Evolutionary conservation across 2,797 vertebrate genomes (phyloP), one percentile per base, ranked within the genome.

Genomic region (Ictinia mississippiensis): DNA sequence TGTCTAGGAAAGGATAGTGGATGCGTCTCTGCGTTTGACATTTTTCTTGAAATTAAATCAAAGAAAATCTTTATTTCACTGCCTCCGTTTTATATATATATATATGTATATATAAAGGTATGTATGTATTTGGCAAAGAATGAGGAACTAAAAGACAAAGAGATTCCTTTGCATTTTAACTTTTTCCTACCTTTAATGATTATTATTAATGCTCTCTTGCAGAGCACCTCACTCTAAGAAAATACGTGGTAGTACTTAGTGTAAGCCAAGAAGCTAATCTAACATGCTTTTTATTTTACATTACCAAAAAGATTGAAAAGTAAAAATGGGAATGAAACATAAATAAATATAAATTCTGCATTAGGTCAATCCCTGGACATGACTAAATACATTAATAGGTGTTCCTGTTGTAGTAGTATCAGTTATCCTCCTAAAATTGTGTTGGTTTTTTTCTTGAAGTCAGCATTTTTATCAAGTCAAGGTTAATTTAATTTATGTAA

Each of bases 31-130:
- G 55, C 5, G 1, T 93, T 89, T 93, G 95, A 93, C 68, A 59
- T 73, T 93, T 94, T 91, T 65, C 72, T 96, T 96, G 82, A 95
- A 95, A 81, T 73, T 35, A 93, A 94, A 96, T 96, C 61, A 93
- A 92, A 96, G 93, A 53, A 87, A 80, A 75, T 55, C n/a, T 83
- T 91, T 92, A 29, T 93, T 95, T 95, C 42, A 22, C 56, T 82
- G 37, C 44, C 28, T 82, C 38, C 11, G 7, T 29, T 61, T 75
- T 84, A n/a, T 47, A 37, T 71, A 33, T 29, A n/a, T 42, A 19
- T 49, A 29, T 42, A 35, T 25, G 70, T 40, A 40, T 26, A 72
- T 10, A 84, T 17, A 75, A 31, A 87, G 16, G 14, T 82, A 38
- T 66, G 22, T 62, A 62, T 29, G 25, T n/a, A 35, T 75, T 87